These are phyloP conservation scores for Eupristina koningsbergeri DNA, from an alignment of 1,140 invertebrate genomes.

Conservation along the genomic window DNA sequence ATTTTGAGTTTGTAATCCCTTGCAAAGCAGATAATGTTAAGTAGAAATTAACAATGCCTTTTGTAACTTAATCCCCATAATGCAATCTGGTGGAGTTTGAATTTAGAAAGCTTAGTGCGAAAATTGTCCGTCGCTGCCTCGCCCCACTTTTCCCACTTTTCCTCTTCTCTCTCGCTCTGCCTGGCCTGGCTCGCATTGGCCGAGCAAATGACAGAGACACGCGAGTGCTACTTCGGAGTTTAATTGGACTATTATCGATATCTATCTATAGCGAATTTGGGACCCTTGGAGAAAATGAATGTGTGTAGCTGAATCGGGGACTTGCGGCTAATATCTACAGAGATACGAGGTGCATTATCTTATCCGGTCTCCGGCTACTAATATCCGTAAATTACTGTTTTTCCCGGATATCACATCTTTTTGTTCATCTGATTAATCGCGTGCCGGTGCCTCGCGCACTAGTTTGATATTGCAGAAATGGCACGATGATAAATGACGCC, in stretches of 20 bases:
- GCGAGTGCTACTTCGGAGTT: slow-evolving; percentile 14
- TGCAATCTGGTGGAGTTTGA: not conserved
- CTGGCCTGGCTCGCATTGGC: not conserved
- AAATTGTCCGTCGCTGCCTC: not conserved
- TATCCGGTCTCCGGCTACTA: not conserved
- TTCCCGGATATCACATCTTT: too few species aligned
- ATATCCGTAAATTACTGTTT: slow-evolving; percentile 9
- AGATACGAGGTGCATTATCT: not conserved
- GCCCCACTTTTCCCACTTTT: not conserved
- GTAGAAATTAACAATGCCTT: slow-evolving; percentile 17
- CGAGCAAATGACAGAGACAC: not conserved
- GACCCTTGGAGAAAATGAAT: slow-evolving; percentile 34
- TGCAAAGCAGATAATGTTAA: not conserved
- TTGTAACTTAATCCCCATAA: not conserved
- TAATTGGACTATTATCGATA: slow-evolving; percentile 60
- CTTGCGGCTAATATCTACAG: not conserved
- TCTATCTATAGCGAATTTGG: slow-evolving; percentile 30
- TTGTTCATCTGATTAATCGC: not conserved
- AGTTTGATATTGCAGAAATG: not conserved
- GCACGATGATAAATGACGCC: not conserved
- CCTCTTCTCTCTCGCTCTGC: not conserved
- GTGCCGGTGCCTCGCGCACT: not conserved
- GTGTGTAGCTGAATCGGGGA: not conserved
- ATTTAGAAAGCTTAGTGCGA: not conserved
- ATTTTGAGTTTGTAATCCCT: too few species aligned